Conservation (phyloP, 2,797 vertebrate genomes). For the Silurus lanzhouensis region DNA sequence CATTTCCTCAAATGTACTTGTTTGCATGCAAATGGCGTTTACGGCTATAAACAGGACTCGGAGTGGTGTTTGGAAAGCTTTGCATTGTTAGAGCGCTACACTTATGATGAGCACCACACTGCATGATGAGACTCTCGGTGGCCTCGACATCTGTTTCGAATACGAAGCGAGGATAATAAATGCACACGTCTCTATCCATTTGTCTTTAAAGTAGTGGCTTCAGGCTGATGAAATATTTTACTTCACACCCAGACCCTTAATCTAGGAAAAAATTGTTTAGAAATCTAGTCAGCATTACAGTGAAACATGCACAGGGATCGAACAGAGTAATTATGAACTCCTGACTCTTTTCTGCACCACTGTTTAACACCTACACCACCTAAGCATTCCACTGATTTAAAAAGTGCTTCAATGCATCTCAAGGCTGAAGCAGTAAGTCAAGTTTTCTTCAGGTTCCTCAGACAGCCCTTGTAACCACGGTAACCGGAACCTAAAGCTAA, state of each 20-base stretch:
- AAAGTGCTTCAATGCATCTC: constrained; percentile 5
- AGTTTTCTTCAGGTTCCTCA: constrained; percentile 17
- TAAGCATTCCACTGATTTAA: constrained; percentile 5
- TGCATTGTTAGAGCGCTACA: background rate
- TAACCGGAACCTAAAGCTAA: constrained; percentile 46
- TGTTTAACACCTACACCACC: background rate
- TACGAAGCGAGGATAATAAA: background rate
- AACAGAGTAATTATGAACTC: background rate
- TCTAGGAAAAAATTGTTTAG: background rate
- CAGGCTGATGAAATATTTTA: background rate
- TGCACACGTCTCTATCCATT: background rate
- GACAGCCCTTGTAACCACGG: constrained; percentile 56
- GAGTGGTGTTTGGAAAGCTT: background rate
- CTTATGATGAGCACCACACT: background rate
- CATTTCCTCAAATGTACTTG: background rate
- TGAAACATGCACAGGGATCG: background rate
- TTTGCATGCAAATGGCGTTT: background rate
- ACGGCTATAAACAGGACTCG: background rate
- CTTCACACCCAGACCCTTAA: background rate
- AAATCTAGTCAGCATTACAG: background rate
- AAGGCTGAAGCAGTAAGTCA: constrained; percentile 26
- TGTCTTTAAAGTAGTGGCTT: background rate
- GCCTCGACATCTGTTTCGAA: background rate
- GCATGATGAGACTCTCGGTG: background rate
- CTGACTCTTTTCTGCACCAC: constrained; percentile 9